Conservation (phyloP, 2,113 vertebrate species). For the Syrrhaptes paradoxus region DNA sequence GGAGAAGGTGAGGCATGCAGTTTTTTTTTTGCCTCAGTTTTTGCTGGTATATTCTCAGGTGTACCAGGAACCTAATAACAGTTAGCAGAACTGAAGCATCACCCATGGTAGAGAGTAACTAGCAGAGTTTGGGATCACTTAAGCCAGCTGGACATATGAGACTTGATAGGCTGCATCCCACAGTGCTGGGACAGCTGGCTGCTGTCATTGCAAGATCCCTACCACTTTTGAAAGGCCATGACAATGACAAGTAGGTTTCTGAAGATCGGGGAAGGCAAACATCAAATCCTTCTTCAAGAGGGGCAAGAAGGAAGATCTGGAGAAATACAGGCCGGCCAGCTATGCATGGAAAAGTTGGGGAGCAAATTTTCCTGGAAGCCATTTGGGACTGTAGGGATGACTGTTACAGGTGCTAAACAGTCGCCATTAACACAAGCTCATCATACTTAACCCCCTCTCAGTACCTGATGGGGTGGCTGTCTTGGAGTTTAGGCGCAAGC, state of each 20-base stretch:
- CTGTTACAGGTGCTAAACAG: neutral
- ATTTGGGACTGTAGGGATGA: neutral
- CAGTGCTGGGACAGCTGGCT: neutral
- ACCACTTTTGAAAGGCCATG: neutral
- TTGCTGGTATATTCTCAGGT: neutral
- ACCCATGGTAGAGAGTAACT: neutral
- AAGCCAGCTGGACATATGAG: neutral
- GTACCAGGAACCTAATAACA: neutral
- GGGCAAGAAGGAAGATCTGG: neutral
- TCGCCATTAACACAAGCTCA: neutral
- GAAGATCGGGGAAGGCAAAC: neutral
- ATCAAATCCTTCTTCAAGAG: neutral
- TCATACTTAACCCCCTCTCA: neutral
- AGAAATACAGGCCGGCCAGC: neutral
- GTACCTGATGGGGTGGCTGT: neutral
- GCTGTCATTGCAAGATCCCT: neutral
- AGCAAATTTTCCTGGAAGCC: neutral
- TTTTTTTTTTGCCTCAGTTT: neutral
- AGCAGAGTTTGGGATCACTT: neutral
- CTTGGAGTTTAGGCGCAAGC: neutral
- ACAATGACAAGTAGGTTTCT: neutral
- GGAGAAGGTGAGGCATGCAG: neutral
- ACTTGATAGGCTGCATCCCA: neutral
- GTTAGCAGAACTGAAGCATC: neutral
- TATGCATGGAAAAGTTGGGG: neutral